Evolutionary conservation across 2,113 vertebrate species (phyloP).

Genomic region (Promerops cafer): DNA sequence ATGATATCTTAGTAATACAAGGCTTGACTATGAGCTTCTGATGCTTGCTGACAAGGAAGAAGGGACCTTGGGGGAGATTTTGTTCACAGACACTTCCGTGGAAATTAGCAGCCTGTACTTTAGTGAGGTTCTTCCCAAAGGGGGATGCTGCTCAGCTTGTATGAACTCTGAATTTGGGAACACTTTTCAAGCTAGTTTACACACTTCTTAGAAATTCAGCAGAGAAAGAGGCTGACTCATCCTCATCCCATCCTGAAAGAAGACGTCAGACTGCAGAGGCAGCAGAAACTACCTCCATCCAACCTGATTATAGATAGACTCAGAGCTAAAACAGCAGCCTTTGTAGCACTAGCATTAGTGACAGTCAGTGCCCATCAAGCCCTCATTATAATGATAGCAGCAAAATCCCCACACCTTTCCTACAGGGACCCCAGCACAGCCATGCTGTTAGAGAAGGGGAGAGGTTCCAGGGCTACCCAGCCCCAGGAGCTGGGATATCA

Average conservation of each 20-base stretch:
- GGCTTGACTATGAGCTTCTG: constrained; percentile 19
- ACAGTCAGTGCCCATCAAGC: neutral
- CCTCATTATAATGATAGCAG: neutral
- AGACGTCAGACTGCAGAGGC: neutral
- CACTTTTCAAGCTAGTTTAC: neutral
- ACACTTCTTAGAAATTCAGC: neutral
- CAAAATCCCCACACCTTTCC: neutral
- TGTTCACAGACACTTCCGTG: neutral
- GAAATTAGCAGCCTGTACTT: constrained; percentile 31
- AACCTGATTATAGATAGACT: neutral
- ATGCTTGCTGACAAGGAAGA: constrained; percentile 30
- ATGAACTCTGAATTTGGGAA: neutral
- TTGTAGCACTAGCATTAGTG: neutral
- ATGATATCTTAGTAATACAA: constrained; percentile 53
- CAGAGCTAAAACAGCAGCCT: neutral
- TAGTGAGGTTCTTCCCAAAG: neutral
- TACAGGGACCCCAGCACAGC: neutral
- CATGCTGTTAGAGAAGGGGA: neutral
- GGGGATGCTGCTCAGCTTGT: neutral
- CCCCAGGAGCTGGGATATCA: neutral
- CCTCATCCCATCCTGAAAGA: neutral
- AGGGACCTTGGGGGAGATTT: constrained; percentile 33
- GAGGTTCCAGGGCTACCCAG: neutral
- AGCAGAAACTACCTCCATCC: neutral
- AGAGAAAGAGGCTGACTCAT: neutral